A percentile compares a stretch with the other conserved stretches of the same genome.
These are phyloP conservation scores for Drosophila paramelanica DNA, from an alignment of 2,888 invertebrate genomes.

Conservation along the genomic window DNA sequence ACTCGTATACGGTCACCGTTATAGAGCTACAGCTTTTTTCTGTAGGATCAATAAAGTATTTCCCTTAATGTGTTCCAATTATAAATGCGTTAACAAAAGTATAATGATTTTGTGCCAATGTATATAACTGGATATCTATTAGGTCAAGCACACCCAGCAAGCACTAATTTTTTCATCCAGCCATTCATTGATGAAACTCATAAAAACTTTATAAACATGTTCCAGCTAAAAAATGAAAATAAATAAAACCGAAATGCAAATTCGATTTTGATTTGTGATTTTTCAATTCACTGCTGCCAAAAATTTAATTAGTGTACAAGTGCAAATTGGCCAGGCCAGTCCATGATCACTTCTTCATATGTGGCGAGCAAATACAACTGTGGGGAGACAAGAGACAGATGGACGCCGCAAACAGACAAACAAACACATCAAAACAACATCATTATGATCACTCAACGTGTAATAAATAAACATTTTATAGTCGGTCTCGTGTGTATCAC, in stretches of 20 bases:
- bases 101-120: no score
- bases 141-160: not conserved
- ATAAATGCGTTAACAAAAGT: no score
- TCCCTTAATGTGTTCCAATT: not conserved
- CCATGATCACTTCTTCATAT: slow-evolving; percentile 62
- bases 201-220: slow-evolving; percentile 14
- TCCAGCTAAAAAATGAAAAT: not conserved
- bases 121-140: not conserved
- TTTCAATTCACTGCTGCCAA: slow-evolving; percentile 30
- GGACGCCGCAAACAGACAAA: slow-evolving; percentile 9
- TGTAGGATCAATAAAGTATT: slow-evolving; percentile 41
- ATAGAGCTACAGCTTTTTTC: no score
- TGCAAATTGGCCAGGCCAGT: slow-evolving; percentile 64
- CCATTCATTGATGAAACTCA: slow-evolving; percentile 30
- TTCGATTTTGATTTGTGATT: slow-evolving; percentile 38
- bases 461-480: slow-evolving; percentile 61
- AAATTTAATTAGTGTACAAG: slow-evolving; percentile 69
- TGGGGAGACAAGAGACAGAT: slow-evolving; percentile 2
- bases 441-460: slow-evolving; percentile 42
- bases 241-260: slow-evolving; percentile 6
- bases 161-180: not conserved
- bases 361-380: slow-evolving; percentile 5
- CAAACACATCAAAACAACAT: slow-evolving; percentile 13
- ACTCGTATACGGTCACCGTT: no score
- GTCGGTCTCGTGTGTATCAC: slow-evolving; percentile 31